Conservation (phyloP, 2,888 invertebrate genomes). For the Oasisia sp. region DNA sequence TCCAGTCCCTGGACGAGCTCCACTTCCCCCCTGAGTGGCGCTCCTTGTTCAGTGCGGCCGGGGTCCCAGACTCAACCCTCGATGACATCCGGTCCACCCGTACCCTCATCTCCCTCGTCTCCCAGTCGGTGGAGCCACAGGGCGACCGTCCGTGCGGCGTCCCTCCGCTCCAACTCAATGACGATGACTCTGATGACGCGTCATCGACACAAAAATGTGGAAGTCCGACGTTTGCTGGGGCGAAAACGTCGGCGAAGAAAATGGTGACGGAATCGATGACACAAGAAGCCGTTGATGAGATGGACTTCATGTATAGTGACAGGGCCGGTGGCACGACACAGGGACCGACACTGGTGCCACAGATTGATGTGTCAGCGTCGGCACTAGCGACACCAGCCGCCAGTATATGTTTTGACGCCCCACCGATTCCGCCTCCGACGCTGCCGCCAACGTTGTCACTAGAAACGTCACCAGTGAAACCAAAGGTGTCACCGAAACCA, state of each 20-base stretch:
- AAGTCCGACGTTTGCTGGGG: background rate
- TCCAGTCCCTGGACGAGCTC: slow-evolving; percentile 49
- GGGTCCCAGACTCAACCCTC: slow-evolving; percentile 51
- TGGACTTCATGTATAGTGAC: slow-evolving; percentile 22
- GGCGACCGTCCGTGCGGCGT: slow-evolving; percentile 24
- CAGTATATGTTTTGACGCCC: background rate
- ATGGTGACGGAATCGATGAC: slow-evolving; percentile 22
- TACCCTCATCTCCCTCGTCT: slow-evolving; percentile 53
- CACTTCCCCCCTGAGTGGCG: slow-evolving; percentile 56
- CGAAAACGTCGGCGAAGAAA: background rate
- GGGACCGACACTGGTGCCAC: background rate
- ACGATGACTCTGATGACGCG: slow-evolving; percentile 21
- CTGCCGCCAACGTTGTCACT: background rate
- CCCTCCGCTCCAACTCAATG: slow-evolving; percentile 24
- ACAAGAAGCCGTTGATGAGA: slow-evolving; percentile 22
- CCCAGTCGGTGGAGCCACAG: slow-evolving; percentile 41
- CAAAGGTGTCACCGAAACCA: background rate
- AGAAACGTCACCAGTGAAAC: background rate
- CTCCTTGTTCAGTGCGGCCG: slow-evolving; percentile 51
- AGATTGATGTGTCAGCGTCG: slow-evolving; percentile 17
- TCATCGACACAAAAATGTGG: background rate
- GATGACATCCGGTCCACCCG: slow-evolving; percentile 54
- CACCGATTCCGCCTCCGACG: background rate
- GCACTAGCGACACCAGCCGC: slow-evolving; percentile 19
- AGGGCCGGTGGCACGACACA: background rate